Base-by-base conservation (phyloP, 2,113 vertebrate genomes). In the Eidolon helvum region DNA sequence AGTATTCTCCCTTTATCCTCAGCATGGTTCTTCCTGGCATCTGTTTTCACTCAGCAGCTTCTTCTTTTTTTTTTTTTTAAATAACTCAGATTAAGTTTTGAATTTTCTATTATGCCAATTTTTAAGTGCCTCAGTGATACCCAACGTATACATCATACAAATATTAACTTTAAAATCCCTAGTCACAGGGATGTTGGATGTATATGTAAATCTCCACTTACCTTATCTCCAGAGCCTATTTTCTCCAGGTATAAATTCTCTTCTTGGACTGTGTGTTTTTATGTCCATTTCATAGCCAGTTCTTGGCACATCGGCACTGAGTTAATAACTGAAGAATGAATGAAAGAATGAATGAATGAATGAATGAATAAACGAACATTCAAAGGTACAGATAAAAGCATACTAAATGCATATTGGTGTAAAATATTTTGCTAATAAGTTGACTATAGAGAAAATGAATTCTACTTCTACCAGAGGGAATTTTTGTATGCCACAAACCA, bases 361-460 rank as follows among this genome's bases (percentile, higher is more conserved):
- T 38, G 45, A 50, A 22, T 35, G 71, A 48, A 24, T 33, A 26
- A 35, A 93, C 24, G 11, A 59, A 38, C 28, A 69, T 71, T 86
- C 24, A 90, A 75, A 83, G 79, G 4, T 35, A 30, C 18, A 48
- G 21, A 61, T 38, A 78, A 57, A 95, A 86, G 38, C 22, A 53
- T 74, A 79, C 5, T 87, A 72, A 75, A 50, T 79, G 4, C 38
- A 43, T 66, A 28, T 65, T 75, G 68, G 48, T 91, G 2, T 91
- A 69, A 90, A 48, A 80, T 66, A 35, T 57, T 88, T 93, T 94
- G 63, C 26, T 78, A 80, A 24, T 66, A 22, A 83, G 3, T 40
- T 89, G 40, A 75, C 57, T 65, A 3, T 10, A 74, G 24, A 61
- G 21, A 91, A 97, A 96, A 82, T 83, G 22, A 87, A 83, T 91